A percentile compares a stretch with the other conserved stretches of the same genome.
These are phyloP conservation scores for Petromus typicus DNA, from an alignment of 2,113 vertebrate species.

Conservation along the genomic window DNA sequence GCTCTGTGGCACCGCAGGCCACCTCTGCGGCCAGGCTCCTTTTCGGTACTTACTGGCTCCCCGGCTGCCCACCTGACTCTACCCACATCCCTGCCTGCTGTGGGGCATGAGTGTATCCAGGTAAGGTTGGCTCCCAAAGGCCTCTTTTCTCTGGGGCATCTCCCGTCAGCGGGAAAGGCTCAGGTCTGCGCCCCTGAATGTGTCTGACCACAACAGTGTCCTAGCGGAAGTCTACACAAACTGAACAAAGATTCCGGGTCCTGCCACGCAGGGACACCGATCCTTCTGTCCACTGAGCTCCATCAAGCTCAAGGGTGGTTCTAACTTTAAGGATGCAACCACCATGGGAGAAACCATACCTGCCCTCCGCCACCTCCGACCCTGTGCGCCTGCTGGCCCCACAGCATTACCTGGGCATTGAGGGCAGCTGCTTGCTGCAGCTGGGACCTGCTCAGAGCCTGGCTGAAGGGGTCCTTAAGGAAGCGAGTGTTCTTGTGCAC, in stretches of 20 bases:
- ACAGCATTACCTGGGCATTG: constrained; percentile 93
- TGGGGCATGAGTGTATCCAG: background rate
- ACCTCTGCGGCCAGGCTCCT: too few relatives aligned
- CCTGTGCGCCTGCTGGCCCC: background rate
- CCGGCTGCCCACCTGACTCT: background rate
- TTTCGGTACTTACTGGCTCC: too few relatives aligned
- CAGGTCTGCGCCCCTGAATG: background rate
- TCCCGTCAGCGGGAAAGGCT: background rate
- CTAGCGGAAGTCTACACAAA: too few relatives aligned
- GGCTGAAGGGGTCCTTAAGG: constrained; percentile 95
- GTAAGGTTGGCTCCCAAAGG: background rate
- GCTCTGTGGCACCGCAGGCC: background rate
- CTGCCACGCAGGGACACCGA: background rate
- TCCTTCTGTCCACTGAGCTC: rapidly evolving
- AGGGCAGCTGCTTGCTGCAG: constrained; percentile 98
- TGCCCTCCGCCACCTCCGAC: background rate
- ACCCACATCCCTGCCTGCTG: background rate
- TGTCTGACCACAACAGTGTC: background rate
- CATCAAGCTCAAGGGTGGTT: background rate
- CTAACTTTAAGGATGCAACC: background rate
- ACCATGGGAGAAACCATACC: background rate
- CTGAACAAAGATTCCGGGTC: background rate
- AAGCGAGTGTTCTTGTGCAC: constrained; percentile 97
- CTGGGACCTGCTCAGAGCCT: constrained; percentile 97
- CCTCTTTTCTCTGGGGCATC: background rate